Base-by-base conservation (phyloP, 2,888 invertebrate genomes). In the Pollenia griseotomentosa region DNA sequence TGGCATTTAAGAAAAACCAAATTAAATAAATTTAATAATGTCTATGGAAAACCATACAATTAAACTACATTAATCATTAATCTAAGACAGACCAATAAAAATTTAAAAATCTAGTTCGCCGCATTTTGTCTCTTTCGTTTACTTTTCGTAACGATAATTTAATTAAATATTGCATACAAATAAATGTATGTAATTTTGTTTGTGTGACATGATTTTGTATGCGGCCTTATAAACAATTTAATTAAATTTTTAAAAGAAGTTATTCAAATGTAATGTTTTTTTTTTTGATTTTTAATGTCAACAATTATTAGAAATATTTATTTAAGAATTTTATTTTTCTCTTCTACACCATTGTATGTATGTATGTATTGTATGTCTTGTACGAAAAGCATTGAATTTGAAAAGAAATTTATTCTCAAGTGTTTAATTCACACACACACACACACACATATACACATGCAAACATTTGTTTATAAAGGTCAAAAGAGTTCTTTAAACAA, bases 1-100 rank as follows among this genome's bases (percentile, higher is more conserved):
- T 82, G 81, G n/a, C 55, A 51, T 81, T 81, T 57, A 68, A 78
- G 55, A 65, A 44, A 44, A 55, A 59, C 12, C 19, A 55, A 70
- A 66, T 53, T 48, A 57, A 48, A 11, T 4, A 48, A 51, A 59
- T n/a, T 57, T 7, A 46, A 77, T 87, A 83, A 40, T 71, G 82
- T 82, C 70, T 48, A 85, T 78, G 70, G 55, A 77, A 78, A 87
- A 85, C 84, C 85, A 77, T 78, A 74, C 59, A 80, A 80, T 83
- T 85, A 48, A 88, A 61, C 44, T 51, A 51, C 82, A 78, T 78
- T 78, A 86, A 86, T 86, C 82, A 85, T 68, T 78, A 77, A 75
- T 61, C n/a, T 19, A 14, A 68, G 59, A 48, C 59, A 79, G 19
- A 61, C 59, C 12, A 88, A 88, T 83, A 75, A 71, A 77, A 53